Percentiles rank a stretch among this genome's conserved stretches.
These are phyloP conservation scores for Platygyra sinensis DNA, from an alignment of 64 coral and sea anemone genomes.

Conservation along the genomic window DNA sequence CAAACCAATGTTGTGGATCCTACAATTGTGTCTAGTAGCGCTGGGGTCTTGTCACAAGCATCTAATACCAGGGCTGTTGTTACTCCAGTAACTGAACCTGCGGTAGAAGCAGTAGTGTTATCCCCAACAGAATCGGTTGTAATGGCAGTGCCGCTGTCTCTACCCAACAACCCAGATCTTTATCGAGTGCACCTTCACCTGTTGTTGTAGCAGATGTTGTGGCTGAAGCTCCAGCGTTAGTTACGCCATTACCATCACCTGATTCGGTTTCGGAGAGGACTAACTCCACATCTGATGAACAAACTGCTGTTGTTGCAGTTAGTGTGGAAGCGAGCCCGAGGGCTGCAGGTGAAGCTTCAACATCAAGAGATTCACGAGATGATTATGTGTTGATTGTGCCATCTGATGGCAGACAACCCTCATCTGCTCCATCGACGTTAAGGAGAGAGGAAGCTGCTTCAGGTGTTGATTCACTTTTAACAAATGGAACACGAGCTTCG, in stretches of 20 bases:
- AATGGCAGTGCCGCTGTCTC: slow-evolving; percentile 58
- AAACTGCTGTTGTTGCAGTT: slow-evolving; percentile 46
- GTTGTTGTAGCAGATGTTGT: slow-evolving; percentile 60
- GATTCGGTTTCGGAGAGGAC: background rate
- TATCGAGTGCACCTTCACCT: background rate
- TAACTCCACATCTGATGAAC: background rate
- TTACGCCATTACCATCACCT: slow-evolving; percentile 77
- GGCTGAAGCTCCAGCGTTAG: slow-evolving; percentile 42
- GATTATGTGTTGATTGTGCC: background rate
- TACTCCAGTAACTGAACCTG: background rate
- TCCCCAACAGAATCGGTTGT: slow-evolving; percentile 47
- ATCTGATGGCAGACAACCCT: slow-evolving; percentile 5
- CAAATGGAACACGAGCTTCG: background rate
- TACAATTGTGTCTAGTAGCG: background rate
- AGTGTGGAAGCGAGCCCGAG: background rate
- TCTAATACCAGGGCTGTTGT: background rate
- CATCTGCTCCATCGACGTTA: slow-evolving; percentile 42
- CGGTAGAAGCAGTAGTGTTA: background rate
- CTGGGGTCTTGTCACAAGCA: background rate
- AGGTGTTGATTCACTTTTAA: background rate
- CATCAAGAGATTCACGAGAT: slow-evolving; percentile 7
- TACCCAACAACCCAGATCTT: background rate
- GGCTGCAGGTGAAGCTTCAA: background rate
- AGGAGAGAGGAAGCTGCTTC: background rate
- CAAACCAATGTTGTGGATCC: background rate